Percentiles rank a stretch among this genome's conserved stretches.
phyloP scores from a whole-genome alignment of 1,140 invertebrate genomes.

The Drosophila pseudoananassae region DNA sequence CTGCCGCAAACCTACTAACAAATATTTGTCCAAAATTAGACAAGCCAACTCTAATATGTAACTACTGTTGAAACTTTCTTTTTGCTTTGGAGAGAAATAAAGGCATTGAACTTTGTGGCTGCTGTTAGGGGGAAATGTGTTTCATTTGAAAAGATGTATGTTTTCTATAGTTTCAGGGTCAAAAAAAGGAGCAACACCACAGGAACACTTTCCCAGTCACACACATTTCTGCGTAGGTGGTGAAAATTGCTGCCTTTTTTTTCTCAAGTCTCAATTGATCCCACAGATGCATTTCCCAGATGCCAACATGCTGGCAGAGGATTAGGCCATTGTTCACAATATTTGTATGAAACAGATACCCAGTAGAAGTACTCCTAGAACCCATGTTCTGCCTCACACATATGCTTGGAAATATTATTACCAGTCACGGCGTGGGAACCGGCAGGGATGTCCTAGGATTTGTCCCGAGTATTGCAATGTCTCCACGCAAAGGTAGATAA shows the following conservation, averaged over 20 bases:
- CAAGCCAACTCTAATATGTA: slow-evolving; percentile 21
- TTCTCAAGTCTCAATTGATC: slow-evolving; percentile 8
- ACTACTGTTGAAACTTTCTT: slow-evolving; percentile 32
- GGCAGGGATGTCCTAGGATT: slow-evolving; percentile 12
- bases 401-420: slow-evolving; percentile 45
- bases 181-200: slow-evolving; percentile 8
- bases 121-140: not conserved
- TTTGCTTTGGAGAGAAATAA: slow-evolving; percentile 15
- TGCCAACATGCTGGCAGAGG: slow-evolving; percentile 26
- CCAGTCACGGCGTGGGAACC: slow-evolving; percentile 45
- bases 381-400: slow-evolving; percentile 27
- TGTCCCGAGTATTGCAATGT: slow-evolving; percentile 13
- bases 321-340: slow-evolving; percentile 31
- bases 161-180: slow-evolving; percentile 21
- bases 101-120: slow-evolving; percentile 13
- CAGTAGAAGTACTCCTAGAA: slow-evolving; percentile 12
- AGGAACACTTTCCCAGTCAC: slow-evolving; percentile 28
- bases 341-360: slow-evolving; percentile 26
- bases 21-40: slow-evolving; percentile 24
- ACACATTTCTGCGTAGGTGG: slow-evolving; percentile 39
- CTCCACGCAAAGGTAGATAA: slow-evolving; percentile 12
- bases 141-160: not conserved
- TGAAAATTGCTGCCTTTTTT: slow-evolving; percentile 44
- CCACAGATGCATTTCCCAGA: slow-evolving; percentile 46
- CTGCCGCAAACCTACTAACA: slow-evolving; percentile 8